Conservation (phyloP, 2,888 invertebrate genomes). For the Glaucopsyche alexis region DNA sequence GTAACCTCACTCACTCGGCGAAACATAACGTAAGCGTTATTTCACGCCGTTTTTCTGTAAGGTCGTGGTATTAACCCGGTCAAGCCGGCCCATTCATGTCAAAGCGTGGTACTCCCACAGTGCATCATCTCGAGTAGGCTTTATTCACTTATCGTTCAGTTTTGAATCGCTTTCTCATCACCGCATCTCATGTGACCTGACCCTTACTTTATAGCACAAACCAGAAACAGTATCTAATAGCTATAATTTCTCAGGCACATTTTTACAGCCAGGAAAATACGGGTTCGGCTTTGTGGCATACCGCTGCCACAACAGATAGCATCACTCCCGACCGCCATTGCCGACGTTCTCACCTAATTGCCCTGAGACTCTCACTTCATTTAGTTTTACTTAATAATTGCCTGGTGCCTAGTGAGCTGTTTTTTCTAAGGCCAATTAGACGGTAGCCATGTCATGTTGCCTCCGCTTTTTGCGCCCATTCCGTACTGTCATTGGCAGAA, state of each 20-base stretch:
- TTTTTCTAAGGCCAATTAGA: slow-evolving; percentile 23
- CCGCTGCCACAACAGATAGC: background rate
- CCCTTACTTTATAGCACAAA: background rate
- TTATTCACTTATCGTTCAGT: no score
- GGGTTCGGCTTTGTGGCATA: background rate
- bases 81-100: no score
- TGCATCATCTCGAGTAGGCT: no score
- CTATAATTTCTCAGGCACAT: slow-evolving; percentile 3
- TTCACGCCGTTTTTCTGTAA: no score
- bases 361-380: slow-evolving; percentile 28
- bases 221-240: slow-evolving; percentile 22
- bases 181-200: no score
- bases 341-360: slow-evolving; percentile 4
- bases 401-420: slow-evolving; percentile 19
- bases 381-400: slow-evolving; percentile 22
- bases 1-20: no score
- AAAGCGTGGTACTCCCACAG: no score
- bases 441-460: slow-evolving; percentile 3
- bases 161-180: no score
- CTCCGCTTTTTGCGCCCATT: slow-evolving; percentile 20
- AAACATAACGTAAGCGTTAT: no score
- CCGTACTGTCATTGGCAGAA: slow-evolving; percentile 24
- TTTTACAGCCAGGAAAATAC: slow-evolving; percentile 1
- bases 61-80: no score
- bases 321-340: background rate